These are phyloP conservation scores for Nycticorax nycticorax DNA, from an alignment of 2,113 vertebrate species.

Conservation along the genomic window DNA sequence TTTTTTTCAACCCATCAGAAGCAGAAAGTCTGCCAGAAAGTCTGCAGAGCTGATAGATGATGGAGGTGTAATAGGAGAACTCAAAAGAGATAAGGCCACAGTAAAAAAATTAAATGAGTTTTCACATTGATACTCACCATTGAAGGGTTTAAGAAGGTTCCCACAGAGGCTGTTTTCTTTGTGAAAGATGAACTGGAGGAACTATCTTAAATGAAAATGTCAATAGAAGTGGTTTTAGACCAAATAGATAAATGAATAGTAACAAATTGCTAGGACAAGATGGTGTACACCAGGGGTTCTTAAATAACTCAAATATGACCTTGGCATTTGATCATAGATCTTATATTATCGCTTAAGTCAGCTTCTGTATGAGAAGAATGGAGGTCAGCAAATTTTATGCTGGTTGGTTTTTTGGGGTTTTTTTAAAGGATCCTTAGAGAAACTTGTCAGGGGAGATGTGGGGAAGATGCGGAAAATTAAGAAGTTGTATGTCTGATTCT, in stretches of 20 bases:
- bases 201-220: slow-evolving; percentile 28
- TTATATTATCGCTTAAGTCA: background rate
- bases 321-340: background rate
- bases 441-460: background rate
- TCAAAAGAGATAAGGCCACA: background rate
- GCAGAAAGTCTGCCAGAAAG: background rate
- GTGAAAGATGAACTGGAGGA: background rate
- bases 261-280: slow-evolving; percentile 1
- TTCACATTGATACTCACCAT: background rate
- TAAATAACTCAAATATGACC: slow-evolving; percentile 25
- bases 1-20: background rate
- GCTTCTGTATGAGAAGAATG: background rate
- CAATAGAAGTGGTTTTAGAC: slow-evolving; percentile 27
- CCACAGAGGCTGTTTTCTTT: background rate
- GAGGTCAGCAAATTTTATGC: background rate
- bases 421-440: background rate
- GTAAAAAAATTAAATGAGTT: slow-evolving; percentile 2
- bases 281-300: background rate
- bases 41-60: background rate
- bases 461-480: background rate
- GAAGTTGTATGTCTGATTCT: background rate
- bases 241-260: slow-evolving; percentile 35
- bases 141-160: background rate
- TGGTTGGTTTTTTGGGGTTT: background rate
- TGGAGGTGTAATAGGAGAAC: background rate